Percentiles rank a stretch among this genome's conserved stretches.
Evolutionary conservation across 2,888 invertebrate species (phyloP).

Genomic region (Zaprionus obscuricornis): DNA sequence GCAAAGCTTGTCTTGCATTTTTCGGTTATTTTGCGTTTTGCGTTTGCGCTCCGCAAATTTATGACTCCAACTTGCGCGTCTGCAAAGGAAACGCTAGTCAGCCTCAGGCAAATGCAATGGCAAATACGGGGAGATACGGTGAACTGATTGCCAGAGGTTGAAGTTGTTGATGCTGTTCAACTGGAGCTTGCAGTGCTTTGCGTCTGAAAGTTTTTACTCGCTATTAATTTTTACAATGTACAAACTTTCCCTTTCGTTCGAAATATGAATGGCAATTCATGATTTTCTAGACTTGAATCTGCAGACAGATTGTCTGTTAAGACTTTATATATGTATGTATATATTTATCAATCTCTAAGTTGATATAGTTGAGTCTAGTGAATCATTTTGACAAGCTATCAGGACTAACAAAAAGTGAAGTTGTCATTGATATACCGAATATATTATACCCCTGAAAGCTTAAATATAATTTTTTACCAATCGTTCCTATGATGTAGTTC

Average conservation of each 20-base stretch:
- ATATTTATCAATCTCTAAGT: conserved; percentile 13
- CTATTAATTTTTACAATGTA: conserved; percentile 58
- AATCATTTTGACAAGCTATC: too few relatives aligned
- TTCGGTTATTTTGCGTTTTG: conserved; percentile 61
- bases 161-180: conserved; percentile 11
- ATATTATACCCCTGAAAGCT: too few relatives aligned
- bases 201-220: conserved; percentile 61
- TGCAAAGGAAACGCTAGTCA: conserved; percentile 30
- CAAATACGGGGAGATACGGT: background rate
- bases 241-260: conserved; percentile 49
- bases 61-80: conserved; percentile 61
- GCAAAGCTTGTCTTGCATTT: conserved; percentile 61
- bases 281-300: conserved; percentile 26
- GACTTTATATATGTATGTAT: conserved; percentile 6
- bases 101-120: conserved; percentile 1
- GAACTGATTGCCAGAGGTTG: too few relatives aligned
- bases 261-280: conserved; percentile 51
- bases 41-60: conserved; percentile 60
- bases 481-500: too few relatives aligned
- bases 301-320: conserved; percentile 21
- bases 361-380: background rate
- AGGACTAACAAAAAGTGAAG: too few relatives aligned
- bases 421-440: too few relatives aligned
- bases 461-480: too few relatives aligned
- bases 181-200: conserved; percentile 38